Percentiles rank a stretch among this genome's conserved stretches.
phyloP scores from a whole-genome alignment of 37 sponge, comb jelly and placozoan species.

The Agelas oroides region DNA sequence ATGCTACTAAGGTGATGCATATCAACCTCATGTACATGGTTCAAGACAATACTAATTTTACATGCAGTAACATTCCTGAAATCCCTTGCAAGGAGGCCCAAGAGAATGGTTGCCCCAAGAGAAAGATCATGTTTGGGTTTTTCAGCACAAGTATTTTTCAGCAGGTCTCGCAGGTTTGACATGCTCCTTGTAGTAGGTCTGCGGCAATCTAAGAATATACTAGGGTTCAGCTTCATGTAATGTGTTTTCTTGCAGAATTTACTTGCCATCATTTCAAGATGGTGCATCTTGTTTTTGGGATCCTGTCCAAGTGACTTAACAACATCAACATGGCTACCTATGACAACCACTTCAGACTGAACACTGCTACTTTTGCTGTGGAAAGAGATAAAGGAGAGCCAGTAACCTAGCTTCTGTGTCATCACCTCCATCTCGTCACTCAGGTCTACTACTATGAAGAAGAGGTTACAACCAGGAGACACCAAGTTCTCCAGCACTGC shows the following conservation, averaged over 20 bases:
- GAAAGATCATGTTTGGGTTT: not conserved
- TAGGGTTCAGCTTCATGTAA: no score
- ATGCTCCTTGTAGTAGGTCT: not conserved
- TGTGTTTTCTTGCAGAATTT: not conserved
- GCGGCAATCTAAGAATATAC: not conserved
- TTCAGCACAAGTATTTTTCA: not conserved
- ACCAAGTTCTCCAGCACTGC: conserved; percentile 29
- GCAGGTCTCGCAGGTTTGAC: not conserved
- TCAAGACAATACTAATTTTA: not conserved
- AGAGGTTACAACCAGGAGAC: not conserved
- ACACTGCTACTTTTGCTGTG: not conserved
- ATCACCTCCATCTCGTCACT: conserved; percentile 5
- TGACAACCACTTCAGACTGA: conserved; percentile 1
- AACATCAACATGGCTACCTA: conserved; percentile 30
- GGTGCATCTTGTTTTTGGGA: not conserved
- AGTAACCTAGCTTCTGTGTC: conserved; percentile 7
- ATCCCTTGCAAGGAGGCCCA: conserved; percentile 12
- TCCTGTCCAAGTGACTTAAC: not conserved
- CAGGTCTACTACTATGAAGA: conserved; percentile 54
- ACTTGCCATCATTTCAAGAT: not conserved
- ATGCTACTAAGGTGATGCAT: not conserved
- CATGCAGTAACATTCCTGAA: conserved; percentile 12
- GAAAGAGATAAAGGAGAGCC: conserved; percentile 32
- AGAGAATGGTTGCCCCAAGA: conserved; percentile 1
- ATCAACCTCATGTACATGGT: not conserved